phyloP scores from a whole-genome alignment of 2,113 vertebrate species.

The Nerophis ophidion region DNA sequence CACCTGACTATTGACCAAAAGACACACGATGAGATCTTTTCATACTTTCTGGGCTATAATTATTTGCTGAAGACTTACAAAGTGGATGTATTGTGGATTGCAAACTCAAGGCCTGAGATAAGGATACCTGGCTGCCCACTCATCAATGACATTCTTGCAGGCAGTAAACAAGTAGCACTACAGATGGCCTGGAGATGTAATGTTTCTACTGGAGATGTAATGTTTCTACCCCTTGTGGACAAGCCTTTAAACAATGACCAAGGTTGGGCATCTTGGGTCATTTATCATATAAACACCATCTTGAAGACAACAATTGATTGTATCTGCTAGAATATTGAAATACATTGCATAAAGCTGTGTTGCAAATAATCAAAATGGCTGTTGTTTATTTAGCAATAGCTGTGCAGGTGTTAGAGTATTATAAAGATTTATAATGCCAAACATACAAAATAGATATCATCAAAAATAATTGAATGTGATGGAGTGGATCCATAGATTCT shows the following conservation, averaged over 20 bases:
- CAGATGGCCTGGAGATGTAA: no score
- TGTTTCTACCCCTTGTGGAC: background rate
- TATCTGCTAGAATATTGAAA: background rate
- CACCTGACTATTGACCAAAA: conserved; percentile 26
- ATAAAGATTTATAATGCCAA: no score
- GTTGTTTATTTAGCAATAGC: no score
- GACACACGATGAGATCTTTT: conserved; percentile 17
- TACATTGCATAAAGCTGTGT: no score
- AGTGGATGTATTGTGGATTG: conserved; percentile 11
- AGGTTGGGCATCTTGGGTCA: background rate
- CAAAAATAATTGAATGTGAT: no score
- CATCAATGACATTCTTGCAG: conserved; percentile 10
- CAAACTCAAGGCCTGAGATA: conserved; percentile 6
- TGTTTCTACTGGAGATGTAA: no score
- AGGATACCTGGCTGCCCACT: conserved; percentile 3
- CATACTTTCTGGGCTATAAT: conserved; percentile 10
- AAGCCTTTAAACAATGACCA: background rate
- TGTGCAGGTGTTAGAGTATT: no score
- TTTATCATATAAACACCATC: background rate
- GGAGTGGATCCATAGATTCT: no score
- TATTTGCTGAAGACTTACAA: conserved; percentile 6
- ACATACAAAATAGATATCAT: no score
- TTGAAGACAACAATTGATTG: no score
- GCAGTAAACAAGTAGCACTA: background rate
- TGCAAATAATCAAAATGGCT: no score